Percentiles rank a stretch among this genome's conserved stretches.
Conservation (phyloP, 1,140 invertebrate genomes). For the Drosophila mauritiana region DNA sequence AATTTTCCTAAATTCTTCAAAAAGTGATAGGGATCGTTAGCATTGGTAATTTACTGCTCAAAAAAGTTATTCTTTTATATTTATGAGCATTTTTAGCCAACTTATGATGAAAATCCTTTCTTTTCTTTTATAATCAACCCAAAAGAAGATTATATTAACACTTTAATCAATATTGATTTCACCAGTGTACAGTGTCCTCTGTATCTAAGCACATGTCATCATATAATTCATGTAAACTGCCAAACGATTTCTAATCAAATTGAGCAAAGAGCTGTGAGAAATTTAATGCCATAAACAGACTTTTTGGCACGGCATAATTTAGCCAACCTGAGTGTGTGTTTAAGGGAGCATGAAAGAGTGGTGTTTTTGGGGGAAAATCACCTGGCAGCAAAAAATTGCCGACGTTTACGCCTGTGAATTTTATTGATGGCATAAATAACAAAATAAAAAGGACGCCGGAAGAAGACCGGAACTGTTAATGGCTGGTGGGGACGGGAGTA, state of each 20-base stretch:
- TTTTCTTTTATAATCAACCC: too few species aligned
- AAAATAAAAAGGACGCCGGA: constrained; percentile 40
- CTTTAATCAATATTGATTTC: too few species aligned
- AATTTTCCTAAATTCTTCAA: too few species aligned
- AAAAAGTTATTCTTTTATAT: too few species aligned
- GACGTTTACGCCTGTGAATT: constrained; percentile 55
- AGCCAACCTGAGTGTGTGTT: constrained; percentile 6
- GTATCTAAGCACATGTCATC: background rate
- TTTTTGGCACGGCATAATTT: constrained; percentile 44
- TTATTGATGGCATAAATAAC: constrained; percentile 72
- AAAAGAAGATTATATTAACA: background rate
- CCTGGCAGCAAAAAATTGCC: constrained; percentile 45
- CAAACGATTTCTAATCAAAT: constrained; percentile 61
- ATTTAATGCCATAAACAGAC: constrained; percentile 60
- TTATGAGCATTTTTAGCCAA: too few species aligned
- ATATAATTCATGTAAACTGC: constrained; percentile 37
- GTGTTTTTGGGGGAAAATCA: background rate
- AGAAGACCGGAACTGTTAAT: constrained; percentile 31
- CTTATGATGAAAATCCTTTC: too few species aligned
- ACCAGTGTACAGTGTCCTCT: background rate
- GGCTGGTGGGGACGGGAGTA: constrained; percentile 15
- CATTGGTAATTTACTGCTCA: too few species aligned
- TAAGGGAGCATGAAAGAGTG: constrained; percentile 14
- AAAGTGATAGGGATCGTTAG: too few species aligned
- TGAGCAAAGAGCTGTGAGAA: constrained; percentile 34